phyloP scores from a whole-genome alignment of 2,888 invertebrate genomes.

The Cryptocheilus praepositus region DNA sequence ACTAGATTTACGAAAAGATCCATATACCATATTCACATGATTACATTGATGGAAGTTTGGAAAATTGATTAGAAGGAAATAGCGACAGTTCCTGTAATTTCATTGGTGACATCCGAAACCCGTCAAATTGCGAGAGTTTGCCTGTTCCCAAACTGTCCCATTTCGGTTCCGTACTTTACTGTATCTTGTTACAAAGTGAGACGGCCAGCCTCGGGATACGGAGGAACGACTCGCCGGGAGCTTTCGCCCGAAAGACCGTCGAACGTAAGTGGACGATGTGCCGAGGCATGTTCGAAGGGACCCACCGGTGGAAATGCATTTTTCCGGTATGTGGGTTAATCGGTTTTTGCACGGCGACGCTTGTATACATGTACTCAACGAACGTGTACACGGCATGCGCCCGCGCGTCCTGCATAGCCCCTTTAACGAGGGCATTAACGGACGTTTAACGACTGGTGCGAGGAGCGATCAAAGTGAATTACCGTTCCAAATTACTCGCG shows the following conservation, averaged over 20 bases:
- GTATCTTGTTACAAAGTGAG: too few species aligned
- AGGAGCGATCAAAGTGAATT: conserved; percentile 36
- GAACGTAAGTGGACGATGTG: not conserved
- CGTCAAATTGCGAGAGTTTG: too few species aligned
- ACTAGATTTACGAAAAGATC: too few species aligned
- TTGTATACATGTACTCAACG: conserved; percentile 12
- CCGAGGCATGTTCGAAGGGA: not conserved
- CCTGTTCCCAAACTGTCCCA: too few species aligned
- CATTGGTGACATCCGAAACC: too few species aligned
- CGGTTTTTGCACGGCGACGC: conserved; percentile 26
- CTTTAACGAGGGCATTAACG: conserved; percentile 29
- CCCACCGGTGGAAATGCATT: conserved; percentile 5
- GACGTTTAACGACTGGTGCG: conserved; percentile 34
- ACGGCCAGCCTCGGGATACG: not conserved
- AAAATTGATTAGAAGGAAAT: too few species aligned
- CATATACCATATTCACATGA: too few species aligned
- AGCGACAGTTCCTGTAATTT: too few species aligned
- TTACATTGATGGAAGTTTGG: too few species aligned
- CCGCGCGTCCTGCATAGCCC: conserved; percentile 6
- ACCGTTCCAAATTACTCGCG: conserved; percentile 29
- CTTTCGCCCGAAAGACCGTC: not conserved
- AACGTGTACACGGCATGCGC: not conserved
- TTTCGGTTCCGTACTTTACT: too few species aligned
- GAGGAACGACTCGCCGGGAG: not conserved
- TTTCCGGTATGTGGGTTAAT: conserved; percentile 38